Base-by-base conservation (phyloP, 2,888 invertebrate genomes). In the Spilosoma lubricipeda region DNA sequence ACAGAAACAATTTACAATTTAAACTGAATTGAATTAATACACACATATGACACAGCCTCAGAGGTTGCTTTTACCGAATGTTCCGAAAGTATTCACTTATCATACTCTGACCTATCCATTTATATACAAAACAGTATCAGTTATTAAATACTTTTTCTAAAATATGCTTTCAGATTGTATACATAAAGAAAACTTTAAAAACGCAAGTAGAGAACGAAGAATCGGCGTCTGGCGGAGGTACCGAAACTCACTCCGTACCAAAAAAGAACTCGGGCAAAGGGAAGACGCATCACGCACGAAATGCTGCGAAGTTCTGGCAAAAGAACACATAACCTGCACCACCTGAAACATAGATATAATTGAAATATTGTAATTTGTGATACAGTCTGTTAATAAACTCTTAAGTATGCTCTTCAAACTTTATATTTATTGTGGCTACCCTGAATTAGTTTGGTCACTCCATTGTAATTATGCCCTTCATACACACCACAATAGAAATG, bases 161-260 rank as follows among this genome's bases (percentile, higher is more conserved):
- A 36, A 64, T 71, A 11, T 18, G 56, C 74, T 89, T 88, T 42
- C 94, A 99, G 98, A 98, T 99, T 83, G 90, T 97, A 20, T 98
- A 97, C 91, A 97, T 99, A 86, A 99, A 98, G 95, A 99, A 99
- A 93, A 97, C 98, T 1, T 94, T 99, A 59, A 98, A 98, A 91
- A 97, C 97, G 39, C 98, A 98, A 87, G 97, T 97, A 83, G 98
- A 98, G 85, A 97, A 97, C n/a, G 98, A 99, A 83, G 99, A 99
- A 88, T 97, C 97, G 27, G 98, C 98, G 91, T 97, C 98, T 33
- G 97, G 97, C 9, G 98, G 97, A 73, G 92, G 94, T 69, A 92
- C 93, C 36, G 95, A 95, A 75, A 90, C 92, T 0, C 95, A 94
- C 82, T 94, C 93, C 1, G 95, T 94, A 82, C 94, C 94, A 20